phyloP scores from a whole-genome alignment of 2,888 invertebrate species.

The Nemurella pictetii region DNA sequence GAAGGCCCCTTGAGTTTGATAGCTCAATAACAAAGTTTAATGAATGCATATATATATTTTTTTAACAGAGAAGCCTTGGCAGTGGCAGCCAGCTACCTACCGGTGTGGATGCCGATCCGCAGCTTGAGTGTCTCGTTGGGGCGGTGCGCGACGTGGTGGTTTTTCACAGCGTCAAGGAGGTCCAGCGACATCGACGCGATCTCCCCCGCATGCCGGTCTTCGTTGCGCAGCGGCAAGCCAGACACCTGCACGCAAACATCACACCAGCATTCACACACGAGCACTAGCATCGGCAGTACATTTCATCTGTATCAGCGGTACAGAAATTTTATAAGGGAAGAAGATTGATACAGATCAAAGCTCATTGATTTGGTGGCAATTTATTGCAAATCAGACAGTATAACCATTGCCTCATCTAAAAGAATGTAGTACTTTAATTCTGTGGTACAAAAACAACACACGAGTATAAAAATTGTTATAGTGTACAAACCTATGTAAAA shows the following conservation, averaged over 20 bases:
- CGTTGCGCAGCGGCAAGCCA: constrained; percentile 83
- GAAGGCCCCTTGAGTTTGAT: too few species aligned
- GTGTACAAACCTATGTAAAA: neutral
- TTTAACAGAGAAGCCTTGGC: constrained; percentile 10
- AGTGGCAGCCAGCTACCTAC: constrained; percentile 56
- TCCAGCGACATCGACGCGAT: constrained; percentile 93
- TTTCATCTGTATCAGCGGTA: too few species aligned
- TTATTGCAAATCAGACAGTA: too few species aligned
- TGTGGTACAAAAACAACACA: neutral
- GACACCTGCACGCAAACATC: constrained; percentile 69
- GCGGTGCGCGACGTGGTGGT: constrained; percentile 86
- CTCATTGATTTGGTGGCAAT: too few species aligned
- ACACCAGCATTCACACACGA: too few species aligned
- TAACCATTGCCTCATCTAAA: too few species aligned
- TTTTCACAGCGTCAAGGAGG: constrained; percentile 78
- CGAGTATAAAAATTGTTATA: neutral
- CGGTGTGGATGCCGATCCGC: constrained; percentile 89
- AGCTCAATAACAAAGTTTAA: neutral
- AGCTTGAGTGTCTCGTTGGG: constrained; percentile 87
- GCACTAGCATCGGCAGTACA: too few species aligned
- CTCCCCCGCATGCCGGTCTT: constrained; percentile 85
- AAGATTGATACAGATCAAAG: too few species aligned
- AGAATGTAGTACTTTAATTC: too few species aligned
- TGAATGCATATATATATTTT: too few species aligned
- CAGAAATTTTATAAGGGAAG: too few species aligned